These are phyloP conservation scores for Dicycla oo DNA, from an alignment of 2,888 invertebrate species.

Conservation along the genomic window DNA sequence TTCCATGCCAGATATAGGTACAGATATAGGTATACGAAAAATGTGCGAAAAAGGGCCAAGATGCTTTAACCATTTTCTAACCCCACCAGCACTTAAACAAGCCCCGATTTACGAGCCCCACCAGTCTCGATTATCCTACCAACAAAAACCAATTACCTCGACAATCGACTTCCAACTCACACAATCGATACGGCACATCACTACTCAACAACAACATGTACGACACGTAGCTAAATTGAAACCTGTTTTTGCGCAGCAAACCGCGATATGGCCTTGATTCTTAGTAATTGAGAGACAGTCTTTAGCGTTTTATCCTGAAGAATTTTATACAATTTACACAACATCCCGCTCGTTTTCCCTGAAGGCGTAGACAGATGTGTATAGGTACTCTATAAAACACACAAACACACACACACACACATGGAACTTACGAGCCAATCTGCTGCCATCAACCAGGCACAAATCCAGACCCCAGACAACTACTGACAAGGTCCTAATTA, in stretches of 20 bases:
- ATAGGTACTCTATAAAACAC: too few relatives aligned
- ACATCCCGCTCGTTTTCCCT: not conserved
- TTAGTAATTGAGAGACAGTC: slow-evolving; percentile 51
- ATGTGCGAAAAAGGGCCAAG: not conserved
- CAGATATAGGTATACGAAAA: too few relatives aligned
- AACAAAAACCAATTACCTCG: not conserved
- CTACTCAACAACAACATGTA: slow-evolving; percentile 63
- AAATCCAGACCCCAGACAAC: too few relatives aligned
- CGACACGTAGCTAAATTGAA: slow-evolving; percentile 73
- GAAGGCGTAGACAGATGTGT: not conserved
- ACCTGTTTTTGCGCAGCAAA: slow-evolving; percentile 75
- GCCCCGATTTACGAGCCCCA: not conserved
- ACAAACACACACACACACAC: too few relatives aligned
- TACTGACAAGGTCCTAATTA: not conserved
- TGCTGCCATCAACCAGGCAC: not conserved
- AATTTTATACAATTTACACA: slow-evolving; percentile 33
- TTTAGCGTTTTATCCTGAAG: slow-evolving; percentile 20
- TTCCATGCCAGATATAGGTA: too few relatives aligned
- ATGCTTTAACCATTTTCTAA: not conserved
- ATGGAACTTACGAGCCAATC: too few relatives aligned
- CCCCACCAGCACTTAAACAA: not conserved
- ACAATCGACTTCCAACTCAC: not conserved
- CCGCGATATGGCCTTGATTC: slow-evolving; percentile 49
- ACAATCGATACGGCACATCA: slow-evolving; percentile 61
- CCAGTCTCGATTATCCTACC: not conserved